Percentiles rank a stretch among this genome's conserved stretches.
phyloP scores from a whole-genome alignment of 2,113 vertebrate genomes.

The Elephantulus edwardii region DNA sequence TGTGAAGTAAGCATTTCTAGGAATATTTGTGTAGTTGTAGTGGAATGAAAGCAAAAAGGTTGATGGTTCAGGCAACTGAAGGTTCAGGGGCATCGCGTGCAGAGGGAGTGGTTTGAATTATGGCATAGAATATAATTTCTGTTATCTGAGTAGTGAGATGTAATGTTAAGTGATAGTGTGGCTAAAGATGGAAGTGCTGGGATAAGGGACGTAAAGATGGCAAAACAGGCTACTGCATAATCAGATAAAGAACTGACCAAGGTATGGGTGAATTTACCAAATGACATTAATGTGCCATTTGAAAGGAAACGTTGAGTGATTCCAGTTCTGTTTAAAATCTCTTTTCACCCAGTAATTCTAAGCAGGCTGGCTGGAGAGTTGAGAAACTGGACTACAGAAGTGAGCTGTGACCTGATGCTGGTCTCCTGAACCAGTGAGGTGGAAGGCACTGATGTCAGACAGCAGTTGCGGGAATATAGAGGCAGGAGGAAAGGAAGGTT shows the following conservation, averaged over 20 bases:
- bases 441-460: neutral
- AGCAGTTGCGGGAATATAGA: neutral
- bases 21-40: neutral
- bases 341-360: neutral
- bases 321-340: accelerated
- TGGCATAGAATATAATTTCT: neutral
- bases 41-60: neutral
- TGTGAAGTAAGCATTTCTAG: too few species aligned
- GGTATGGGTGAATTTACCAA: neutral
- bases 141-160: neutral
- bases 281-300: neutral
- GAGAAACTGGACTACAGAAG: accelerated
- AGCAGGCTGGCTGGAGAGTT: neutral
- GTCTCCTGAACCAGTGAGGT: neutral
- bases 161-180: too few species aligned
- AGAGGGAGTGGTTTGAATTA: neutral
- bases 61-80: too few species aligned
- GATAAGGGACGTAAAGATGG: neutral
- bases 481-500: neutral
- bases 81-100: too few species aligned
- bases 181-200: neutral
- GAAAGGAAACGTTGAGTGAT: too few species aligned
- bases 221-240: too few species aligned
- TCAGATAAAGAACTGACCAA: too few species aligned
- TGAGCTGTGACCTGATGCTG: neutral